phyloP scores from a whole-genome alignment of 2,797 vertebrate species.

The Mastacembelus armatus region DNA sequence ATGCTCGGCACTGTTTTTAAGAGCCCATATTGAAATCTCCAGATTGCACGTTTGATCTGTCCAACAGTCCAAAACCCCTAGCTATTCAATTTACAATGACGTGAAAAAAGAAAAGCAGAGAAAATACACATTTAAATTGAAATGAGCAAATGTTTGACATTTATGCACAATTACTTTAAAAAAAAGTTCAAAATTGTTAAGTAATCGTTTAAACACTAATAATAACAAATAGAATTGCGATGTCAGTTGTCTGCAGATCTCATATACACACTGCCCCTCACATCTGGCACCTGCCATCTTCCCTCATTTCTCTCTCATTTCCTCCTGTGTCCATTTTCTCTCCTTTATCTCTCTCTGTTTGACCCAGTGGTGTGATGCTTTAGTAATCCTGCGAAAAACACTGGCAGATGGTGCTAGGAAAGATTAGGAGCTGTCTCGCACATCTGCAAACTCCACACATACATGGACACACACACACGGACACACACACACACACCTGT shows the following conservation, averaged over 20 bases:
- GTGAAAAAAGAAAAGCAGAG: too few species aligned
- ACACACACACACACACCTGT: slow-evolving; percentile 35
- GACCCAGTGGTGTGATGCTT: slow-evolving; percentile 49
- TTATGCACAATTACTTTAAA: too few species aligned
- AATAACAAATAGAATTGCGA: not conserved
- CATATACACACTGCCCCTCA: too few species aligned
- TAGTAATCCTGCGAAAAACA: slow-evolving; percentile 73
- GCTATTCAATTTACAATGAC: not conserved
- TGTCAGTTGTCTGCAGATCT: too few species aligned
- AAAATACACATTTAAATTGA: too few species aligned
- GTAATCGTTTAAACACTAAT: not conserved
- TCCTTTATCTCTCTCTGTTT: slow-evolving; percentile 29
- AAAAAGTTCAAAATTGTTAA: not conserved
- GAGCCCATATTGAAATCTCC: not conserved
- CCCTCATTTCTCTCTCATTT: slow-evolving; percentile 31
- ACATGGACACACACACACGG: slow-evolving; percentile 3
- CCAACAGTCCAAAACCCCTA: not conserved
- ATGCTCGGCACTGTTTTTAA: too few species aligned
- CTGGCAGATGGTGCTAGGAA: slow-evolving; percentile 70
- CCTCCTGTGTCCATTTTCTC: too few species aligned
- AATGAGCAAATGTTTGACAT: not conserved
- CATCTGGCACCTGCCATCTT: not conserved
- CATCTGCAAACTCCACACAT: slow-evolving; percentile 61
- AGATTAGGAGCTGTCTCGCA: slow-evolving; percentile 68
- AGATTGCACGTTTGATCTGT: too few species aligned